Evolutionary conservation across 64 coral and sea anemone species (phyloP), one percentile per base, ranked within the genome.

Genomic region (Porites lutea): DNA sequence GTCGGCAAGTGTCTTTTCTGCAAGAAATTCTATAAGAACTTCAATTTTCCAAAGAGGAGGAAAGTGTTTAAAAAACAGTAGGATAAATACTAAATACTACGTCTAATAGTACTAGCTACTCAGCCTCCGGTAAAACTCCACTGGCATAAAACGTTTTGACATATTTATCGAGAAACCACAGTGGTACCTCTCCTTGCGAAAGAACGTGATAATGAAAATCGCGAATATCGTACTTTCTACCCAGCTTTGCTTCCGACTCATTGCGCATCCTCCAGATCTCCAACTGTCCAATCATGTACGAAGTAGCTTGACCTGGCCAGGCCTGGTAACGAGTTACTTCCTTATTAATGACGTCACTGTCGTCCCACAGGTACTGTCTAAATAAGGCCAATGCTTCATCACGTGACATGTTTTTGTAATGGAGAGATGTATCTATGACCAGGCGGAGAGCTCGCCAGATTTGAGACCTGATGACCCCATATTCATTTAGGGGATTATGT

Each of bases 151-250:
- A 53, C 70, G 60, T 72, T 47, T 82, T 65, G 8, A 92, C 60
- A 49, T 92, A 67, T 15, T 86, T 82, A 72, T 91, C 59, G 21
- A 91, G n/a, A 83, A 57, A 91, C 47, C 68, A 59, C 23, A 91
- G 18, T 6, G 89, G 89, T 47, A 70, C 79, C 1, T 82, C 57
- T 16, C 89, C 89, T 65, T 91, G 78, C 3, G 64, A 83, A 16
- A 91, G 78, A 13, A 91, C 65, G 54, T 91, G 89, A 79, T 91
- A 91, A 74, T 91, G 89, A 83, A 91, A 91, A 61, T 91, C 89
- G 10, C 80, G 71, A 52, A 92, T 64, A 55, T 92, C 64, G 59
- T 63, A 92, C 46, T 92, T 67, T 18, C 1, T 16, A 16, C 82
- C 90, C 10, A 86, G 90, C 49, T 52, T 85, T 21, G 62, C 70